A percentile compares a stretch with the other conserved stretches of the same genome.
These are phyloP conservation scores for Alviniconcha strummeri DNA, from an alignment of 2,888 invertebrate genomes.

Conservation along the genomic window DNA sequence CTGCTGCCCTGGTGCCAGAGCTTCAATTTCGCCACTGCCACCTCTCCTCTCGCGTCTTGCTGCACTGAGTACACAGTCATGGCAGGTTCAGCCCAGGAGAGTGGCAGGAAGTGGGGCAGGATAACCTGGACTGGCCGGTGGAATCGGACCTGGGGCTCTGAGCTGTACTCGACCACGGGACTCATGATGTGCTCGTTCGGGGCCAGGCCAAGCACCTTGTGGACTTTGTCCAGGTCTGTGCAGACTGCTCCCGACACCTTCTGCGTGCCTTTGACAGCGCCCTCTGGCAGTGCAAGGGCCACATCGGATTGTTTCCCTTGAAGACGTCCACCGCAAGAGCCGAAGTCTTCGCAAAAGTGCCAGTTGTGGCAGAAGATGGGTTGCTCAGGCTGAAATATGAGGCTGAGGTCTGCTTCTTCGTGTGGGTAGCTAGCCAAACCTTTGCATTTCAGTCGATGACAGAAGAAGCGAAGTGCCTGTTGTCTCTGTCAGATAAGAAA, in stretches of 20 bases:
- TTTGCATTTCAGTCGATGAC: background rate
- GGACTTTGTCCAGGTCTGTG: background rate
- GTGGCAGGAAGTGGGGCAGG: too few relatives aligned
- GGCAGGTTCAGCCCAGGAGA: too few relatives aligned
- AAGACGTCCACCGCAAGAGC: background rate
- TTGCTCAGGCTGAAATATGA: background rate
- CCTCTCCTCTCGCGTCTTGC: too few relatives aligned
- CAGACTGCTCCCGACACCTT: background rate
- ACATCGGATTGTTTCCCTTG: constrained; percentile 1
- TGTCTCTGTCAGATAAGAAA: too few relatives aligned
- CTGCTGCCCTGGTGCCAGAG: too few relatives aligned
- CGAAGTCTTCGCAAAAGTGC: background rate
- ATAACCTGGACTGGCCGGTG: background rate
- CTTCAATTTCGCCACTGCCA: too few relatives aligned
- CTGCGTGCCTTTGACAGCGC: background rate
- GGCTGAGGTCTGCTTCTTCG: background rate
- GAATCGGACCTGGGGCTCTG: background rate
- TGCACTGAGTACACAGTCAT: too few relatives aligned
- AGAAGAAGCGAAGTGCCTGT: too few relatives aligned
- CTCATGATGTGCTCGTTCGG: background rate
- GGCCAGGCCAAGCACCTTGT: background rate
- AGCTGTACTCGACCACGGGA: background rate
- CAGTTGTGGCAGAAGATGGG: constrained; percentile 2
- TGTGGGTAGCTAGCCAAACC: too few relatives aligned
- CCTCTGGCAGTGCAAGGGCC: background rate